Conservation (phyloP, 92 coral and sea anemone genomes). For the Hydrozoanthus gracilis region DNA sequence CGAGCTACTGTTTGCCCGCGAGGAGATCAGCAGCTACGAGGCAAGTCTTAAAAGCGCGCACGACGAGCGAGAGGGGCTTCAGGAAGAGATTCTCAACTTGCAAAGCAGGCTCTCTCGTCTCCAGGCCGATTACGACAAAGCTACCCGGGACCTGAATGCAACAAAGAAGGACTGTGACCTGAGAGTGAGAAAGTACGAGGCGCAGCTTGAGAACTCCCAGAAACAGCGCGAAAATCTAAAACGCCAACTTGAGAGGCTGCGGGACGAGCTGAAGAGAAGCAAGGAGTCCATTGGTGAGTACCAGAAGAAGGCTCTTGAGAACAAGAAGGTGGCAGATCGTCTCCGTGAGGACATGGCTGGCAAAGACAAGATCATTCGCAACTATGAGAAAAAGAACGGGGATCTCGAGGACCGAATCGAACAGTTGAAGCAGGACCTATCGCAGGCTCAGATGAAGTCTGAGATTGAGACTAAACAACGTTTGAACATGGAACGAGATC, state of each 20-base stretch:
- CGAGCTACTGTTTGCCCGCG: conserved; percentile 36
- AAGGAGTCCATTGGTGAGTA: conserved; percentile 73
- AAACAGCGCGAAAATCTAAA: conserved; percentile 94
- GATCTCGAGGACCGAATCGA: conserved; percentile 92
- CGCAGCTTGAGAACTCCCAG: conserved; percentile 89
- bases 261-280: conserved; percentile 91
- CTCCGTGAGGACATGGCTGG: conserved; percentile 91
- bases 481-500: conserved; percentile 82
- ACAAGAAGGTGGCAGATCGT: conserved; percentile 94
- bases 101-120: conserved; percentile 86
- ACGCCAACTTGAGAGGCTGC: conserved; percentile 86
- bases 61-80: conserved; percentile 39
- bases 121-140: conserved; percentile 94
- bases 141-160: conserved; percentile 87
- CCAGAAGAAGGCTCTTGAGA: conserved; percentile 82
- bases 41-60: conserved; percentile 43
- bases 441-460: conserved; percentile 86
- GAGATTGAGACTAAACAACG: conserved; percentile 87
- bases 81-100: conserved; percentile 56
- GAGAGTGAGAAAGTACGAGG: conserved; percentile 89
- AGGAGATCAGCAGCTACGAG: conserved; percentile 39
- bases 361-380: conserved; percentile 86
- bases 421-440: conserved; percentile 82
- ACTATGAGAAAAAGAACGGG: conserved; percentile 86
- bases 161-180: conserved; percentile 90